Conservation (phyloP, 2,797 vertebrate genomes). For the Mus minutoides region DNA sequence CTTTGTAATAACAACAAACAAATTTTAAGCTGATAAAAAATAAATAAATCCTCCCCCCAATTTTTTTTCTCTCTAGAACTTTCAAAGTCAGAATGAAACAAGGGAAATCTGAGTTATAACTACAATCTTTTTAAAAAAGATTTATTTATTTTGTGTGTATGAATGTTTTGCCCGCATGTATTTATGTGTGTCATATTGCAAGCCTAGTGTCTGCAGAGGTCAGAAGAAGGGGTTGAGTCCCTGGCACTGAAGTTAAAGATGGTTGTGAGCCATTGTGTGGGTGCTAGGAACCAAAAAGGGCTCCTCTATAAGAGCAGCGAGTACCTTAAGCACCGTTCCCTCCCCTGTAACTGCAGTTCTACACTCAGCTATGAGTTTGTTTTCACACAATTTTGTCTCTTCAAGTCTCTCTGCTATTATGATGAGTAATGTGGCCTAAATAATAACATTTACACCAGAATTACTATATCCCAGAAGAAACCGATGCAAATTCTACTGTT, state of each 20-base stretch:
- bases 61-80: slow-evolving; percentile 11
- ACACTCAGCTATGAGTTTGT: not conserved
- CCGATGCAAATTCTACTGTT: not conserved
- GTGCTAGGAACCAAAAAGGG: not conserved
- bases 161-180: not conserved
- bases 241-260: not conserved
- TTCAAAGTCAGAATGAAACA: slow-evolving; percentile 58
- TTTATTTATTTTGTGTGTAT: not conserved
- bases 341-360: not conserved
- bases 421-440: not conserved
- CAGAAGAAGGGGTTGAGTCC: not conserved
- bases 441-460: not conserved
- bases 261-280: not conserved
- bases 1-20: slow-evolving; percentile 11
- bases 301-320: not conserved
- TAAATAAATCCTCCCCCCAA: not conserved
- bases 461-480: slow-evolving; percentile 35
- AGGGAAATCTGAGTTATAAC: slow-evolving; percentile 23
- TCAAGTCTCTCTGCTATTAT: not conserved
- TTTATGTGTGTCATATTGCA: not conserved
- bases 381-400: slow-evolving; percentile 29
- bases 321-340: not conserved
- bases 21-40: slow-evolving; percentile 52
- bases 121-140: not conserved
- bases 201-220: not conserved